These are phyloP conservation scores for Mylabris sibirica DNA, from an alignment of 2,888 invertebrate species.

Conservation along the genomic window DNA sequence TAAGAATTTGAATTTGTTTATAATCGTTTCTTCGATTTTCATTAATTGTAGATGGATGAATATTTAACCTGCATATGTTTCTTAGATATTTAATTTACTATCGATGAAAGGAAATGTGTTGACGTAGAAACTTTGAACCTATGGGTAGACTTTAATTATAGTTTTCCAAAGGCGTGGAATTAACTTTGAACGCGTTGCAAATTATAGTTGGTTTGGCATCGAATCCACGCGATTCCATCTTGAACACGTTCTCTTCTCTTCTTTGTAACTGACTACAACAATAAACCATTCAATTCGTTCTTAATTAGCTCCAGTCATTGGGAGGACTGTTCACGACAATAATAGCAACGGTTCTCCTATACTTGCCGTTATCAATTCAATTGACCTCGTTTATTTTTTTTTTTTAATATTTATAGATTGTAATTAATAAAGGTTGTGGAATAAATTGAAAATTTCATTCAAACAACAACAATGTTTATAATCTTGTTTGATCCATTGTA, in stretches of 20 bases:
- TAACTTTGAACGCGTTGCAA: slow-evolving; percentile 51
- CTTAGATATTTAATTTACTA: slow-evolving; percentile 26
- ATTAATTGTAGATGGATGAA: neutral
- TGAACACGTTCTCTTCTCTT: slow-evolving; percentile 51
- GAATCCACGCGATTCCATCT: slow-evolving; percentile 54
- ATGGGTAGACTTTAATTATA: slow-evolving; percentile 51
- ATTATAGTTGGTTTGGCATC: slow-evolving; percentile 51
- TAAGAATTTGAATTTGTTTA: no score
- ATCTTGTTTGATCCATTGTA: neutral
- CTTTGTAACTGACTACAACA: slow-evolving; percentile 37
- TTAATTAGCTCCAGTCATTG: slow-evolving; percentile 49
- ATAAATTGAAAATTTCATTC: neutral
- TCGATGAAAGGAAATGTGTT: neutral
- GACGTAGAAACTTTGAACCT: slow-evolving; percentile 37
- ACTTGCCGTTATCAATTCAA: slow-evolving; percentile 18
- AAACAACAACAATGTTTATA: neutral
- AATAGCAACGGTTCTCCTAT: slow-evolving; percentile 26
- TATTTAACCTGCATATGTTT: neutral
- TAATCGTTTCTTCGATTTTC: neutral
- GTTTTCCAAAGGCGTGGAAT: slow-evolving; percentile 53
- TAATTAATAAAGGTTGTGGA: neutral
- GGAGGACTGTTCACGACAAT: slow-evolving; percentile 11
- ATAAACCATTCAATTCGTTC: slow-evolving; percentile 53
- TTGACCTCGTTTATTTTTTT: slow-evolving; percentile 12
- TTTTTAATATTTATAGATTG: neutral